phyloP scores from a whole-genome alignment of 2,888 invertebrate genomes.

The Rhyacophila evoluta region DNA sequence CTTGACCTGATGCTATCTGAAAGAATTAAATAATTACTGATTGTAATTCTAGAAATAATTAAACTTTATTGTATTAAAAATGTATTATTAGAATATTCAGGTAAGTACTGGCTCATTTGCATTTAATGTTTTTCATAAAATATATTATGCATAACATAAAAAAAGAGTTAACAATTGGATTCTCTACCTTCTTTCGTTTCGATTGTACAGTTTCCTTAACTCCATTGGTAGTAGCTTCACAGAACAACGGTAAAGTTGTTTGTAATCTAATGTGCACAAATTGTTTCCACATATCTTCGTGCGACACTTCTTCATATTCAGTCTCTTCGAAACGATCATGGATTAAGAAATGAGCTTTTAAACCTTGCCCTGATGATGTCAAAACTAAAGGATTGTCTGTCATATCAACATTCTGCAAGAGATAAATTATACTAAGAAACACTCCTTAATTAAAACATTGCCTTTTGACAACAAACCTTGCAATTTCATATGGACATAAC shows the following conservation, averaged over 20 bases:
- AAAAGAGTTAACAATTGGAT: no score
- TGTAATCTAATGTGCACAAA: conserved; percentile 78
- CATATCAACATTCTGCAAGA: conserved; percentile 76
- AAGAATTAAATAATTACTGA: background rate
- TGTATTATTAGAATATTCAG: no score
- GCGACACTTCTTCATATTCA: conserved; percentile 73
- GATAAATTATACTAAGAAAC: background rate
- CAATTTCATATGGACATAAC: no score
- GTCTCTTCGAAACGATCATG: conserved; percentile 79
- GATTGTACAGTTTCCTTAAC: conserved; percentile 75
- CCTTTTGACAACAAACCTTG: no score
- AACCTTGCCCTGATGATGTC: conserved; percentile 69
- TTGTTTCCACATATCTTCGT: conserved; percentile 75
- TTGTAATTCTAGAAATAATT: no score
- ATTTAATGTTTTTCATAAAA: no score
- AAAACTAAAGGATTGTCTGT: conserved; percentile 84
- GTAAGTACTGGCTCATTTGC: no score
- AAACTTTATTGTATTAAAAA: no score
- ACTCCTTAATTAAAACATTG: no score
- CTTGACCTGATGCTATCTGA: conserved; percentile 78
- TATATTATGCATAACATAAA: no score
- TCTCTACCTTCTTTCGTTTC: conserved; percentile 74
- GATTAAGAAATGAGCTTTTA: conserved; percentile 77
- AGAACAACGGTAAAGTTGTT: conserved; percentile 75
- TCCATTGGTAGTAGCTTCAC: conserved; percentile 71